Evolutionary conservation across 2,888 invertebrate genomes (phyloP).

Genomic region (Linhomoeus sp.): DNA sequence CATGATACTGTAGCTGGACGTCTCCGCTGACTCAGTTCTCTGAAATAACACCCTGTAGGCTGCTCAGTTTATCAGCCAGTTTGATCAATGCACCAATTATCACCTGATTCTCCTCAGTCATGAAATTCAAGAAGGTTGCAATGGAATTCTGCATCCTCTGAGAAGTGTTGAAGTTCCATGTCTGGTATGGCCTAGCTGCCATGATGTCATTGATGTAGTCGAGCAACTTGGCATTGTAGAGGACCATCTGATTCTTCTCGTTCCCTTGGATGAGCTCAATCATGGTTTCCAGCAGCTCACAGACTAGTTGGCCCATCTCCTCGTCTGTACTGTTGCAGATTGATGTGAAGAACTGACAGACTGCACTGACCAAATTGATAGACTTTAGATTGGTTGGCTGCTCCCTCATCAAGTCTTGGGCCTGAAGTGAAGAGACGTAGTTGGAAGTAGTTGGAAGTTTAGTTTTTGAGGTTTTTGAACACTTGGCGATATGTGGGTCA

Average conservation of each 20-base stretch:
- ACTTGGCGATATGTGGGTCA: not conserved
- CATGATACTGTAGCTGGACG: no score
- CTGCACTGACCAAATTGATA: slow-evolving; percentile 28
- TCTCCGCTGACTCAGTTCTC: no score
- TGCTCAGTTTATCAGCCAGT: no score
- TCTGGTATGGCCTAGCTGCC: no score
- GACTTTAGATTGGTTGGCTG: slow-evolving; percentile 31
- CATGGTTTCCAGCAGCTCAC: slow-evolving; percentile 27
- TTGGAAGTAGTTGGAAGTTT: not conserved
- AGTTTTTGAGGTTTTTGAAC: no score
- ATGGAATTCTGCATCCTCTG: slow-evolving; percentile 24
- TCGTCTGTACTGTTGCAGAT: slow-evolving; percentile 25
- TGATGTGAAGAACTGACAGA: slow-evolving; percentile 26
- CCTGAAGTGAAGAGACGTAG: not conserved
- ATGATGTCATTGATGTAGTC: slow-evolving; percentile 30
- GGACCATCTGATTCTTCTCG: slow-evolving; percentile 21
- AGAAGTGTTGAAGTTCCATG: no score
- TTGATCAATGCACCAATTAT: no score
- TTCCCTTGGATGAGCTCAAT: slow-evolving; percentile 29
- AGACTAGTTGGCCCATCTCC: slow-evolving; percentile 22
- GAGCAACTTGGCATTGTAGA: slow-evolving; percentile 7
- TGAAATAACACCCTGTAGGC: no score
- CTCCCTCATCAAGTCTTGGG: slow-evolving; percentile 25
- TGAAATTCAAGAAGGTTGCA: slow-evolving; percentile 19
- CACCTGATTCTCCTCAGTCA: slow-evolving; percentile 27